Percentiles rank a stretch among this genome's conserved stretches.
phyloP scores from a whole-genome alignment of 2,797 vertebrate species.

The Valencia hispanica region DNA sequence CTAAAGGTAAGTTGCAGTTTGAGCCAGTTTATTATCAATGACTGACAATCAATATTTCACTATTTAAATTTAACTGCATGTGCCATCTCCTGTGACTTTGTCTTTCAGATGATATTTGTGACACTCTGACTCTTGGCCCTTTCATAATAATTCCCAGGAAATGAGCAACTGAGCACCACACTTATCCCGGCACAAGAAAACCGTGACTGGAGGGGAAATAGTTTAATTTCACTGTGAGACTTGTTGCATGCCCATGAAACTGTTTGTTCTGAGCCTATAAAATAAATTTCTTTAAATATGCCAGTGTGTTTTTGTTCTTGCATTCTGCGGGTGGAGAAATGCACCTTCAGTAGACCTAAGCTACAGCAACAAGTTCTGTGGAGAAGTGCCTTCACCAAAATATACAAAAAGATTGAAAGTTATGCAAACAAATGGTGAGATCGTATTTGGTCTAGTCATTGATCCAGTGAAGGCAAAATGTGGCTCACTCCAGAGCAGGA shows the following conservation, averaged over 20 bases:
- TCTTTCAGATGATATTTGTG: slow-evolving; percentile 40
- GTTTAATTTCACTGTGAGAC: not conserved
- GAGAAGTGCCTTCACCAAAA: too few species aligned
- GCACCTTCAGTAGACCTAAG: not conserved
- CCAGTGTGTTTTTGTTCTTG: not conserved
- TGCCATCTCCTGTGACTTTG: not conserved
- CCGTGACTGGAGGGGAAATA: not conserved
- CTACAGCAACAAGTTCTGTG: not conserved
- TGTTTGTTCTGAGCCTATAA: not conserved
- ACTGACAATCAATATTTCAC: not conserved
- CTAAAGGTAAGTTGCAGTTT: not conserved
- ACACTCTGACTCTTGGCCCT: slow-evolving; percentile 37
- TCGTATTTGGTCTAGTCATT: too few species aligned
- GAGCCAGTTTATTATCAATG: not conserved
- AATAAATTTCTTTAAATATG: not conserved
- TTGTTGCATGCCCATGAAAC: not conserved
- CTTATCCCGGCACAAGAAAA: not conserved
- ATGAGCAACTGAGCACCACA: slow-evolving; percentile 4
- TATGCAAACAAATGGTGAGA: too few species aligned
- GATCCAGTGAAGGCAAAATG: too few species aligned
- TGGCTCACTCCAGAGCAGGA: too few species aligned
- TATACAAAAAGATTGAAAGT: too few species aligned
- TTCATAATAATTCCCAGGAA: slow-evolving; percentile 34
- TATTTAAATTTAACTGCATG: not conserved
- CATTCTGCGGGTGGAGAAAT: too few species aligned